Conservation (phyloP, 2,888 invertebrate genomes). For the Tricholauxania praeusta region DNA sequence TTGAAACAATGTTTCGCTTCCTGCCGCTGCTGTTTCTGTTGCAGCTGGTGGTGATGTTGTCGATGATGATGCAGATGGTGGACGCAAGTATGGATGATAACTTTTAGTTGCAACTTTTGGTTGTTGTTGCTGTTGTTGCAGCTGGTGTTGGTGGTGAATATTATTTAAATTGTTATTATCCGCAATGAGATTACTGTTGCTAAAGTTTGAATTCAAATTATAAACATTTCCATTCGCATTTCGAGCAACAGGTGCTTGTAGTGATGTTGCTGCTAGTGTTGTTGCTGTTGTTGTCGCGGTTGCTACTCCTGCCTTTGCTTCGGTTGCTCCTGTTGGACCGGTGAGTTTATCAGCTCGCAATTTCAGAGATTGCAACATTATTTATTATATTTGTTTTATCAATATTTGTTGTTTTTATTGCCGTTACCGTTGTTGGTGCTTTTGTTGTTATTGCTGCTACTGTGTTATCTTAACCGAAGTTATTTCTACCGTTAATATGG, state of each 20-base stretch:
- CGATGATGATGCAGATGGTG: slow-evolving; percentile 53
- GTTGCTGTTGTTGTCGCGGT: slow-evolving; percentile 45
- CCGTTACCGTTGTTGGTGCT: slow-evolving; percentile 32
- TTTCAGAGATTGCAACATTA: slow-evolving; percentile 66
- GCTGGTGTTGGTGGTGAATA: slow-evolving; percentile 43
- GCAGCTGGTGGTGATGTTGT: slow-evolving; percentile 47
- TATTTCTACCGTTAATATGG: neutral
- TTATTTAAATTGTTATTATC: slow-evolving; percentile 60
- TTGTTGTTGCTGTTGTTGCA: slow-evolving; percentile 33
- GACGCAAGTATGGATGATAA: slow-evolving; percentile 44
- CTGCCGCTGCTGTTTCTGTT: slow-evolving; percentile 46
- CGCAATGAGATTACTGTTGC: slow-evolving; percentile 38
- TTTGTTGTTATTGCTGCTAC: slow-evolving; percentile 16
- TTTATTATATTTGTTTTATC: slow-evolving; percentile 51
- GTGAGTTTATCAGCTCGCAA: slow-evolving; percentile 63
- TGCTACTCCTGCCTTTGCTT: slow-evolving; percentile 35
- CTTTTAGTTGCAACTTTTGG: slow-evolving; percentile 43
- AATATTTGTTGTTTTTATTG: slow-evolving; percentile 33
- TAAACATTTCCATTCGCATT: slow-evolving; percentile 53
- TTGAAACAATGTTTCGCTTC: slow-evolving; percentile 60
- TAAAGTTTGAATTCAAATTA: slow-evolving; percentile 43
- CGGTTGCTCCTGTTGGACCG: slow-evolving; percentile 52
- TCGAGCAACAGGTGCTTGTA: slow-evolving; percentile 58
- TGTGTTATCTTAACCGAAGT: neutral
- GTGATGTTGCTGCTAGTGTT: slow-evolving; percentile 39